Evolutionary conservation across 2,888 invertebrate genomes (phyloP), one percentile per base, ranked within the genome.

Genomic region (Thymelicus sylvestris): DNA sequence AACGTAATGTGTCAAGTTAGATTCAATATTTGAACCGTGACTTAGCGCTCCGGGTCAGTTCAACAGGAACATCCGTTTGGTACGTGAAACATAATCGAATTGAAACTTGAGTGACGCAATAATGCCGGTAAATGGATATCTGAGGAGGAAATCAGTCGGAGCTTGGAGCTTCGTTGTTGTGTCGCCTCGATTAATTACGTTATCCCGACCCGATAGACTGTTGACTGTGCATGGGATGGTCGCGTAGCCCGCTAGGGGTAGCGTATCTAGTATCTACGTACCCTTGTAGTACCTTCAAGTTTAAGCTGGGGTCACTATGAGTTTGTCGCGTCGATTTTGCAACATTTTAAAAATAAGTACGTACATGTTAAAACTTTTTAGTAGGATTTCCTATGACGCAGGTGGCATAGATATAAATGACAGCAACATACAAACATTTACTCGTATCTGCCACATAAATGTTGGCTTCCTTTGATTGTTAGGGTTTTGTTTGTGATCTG

Each of bases 141-240:
- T 87, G 83, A 89, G 81, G 81, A 89, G 89, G 85, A 88, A 92
- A 92, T 91, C 90, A 88, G 87, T 87, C 81, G 86, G 80, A 82
- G 85, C 83, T 87, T 81, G 86, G 80, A 82, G 85, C 83, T 82
- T 74, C 83, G 81, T 81, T 86, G 86, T 88, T 86, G 85, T 86
- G 78, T 84, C 85, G 83, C 86, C 86, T 86, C 87, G 86, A 91
- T 89, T 92, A 91, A 93, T 92, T 92, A 86, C 88, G 91, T 93
- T 91, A 91, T 86, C 81, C 83, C 81, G 77, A 79, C 81, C 83
- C 81, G 77, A 79, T 82, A 82, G 88, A 87, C 85, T 19, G 82
- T 84, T 84, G 86, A 79, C 81, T 65, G 65, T 65, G 79, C 76
- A 79, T 74, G 74, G 78, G 78, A 61, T 55, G 24, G 24, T 55